Evolutionary conservation across 2,113 vertebrate species (phyloP), one percentile per base, ranked within the genome.

Genomic region (Syngnathus floridae): DNA sequence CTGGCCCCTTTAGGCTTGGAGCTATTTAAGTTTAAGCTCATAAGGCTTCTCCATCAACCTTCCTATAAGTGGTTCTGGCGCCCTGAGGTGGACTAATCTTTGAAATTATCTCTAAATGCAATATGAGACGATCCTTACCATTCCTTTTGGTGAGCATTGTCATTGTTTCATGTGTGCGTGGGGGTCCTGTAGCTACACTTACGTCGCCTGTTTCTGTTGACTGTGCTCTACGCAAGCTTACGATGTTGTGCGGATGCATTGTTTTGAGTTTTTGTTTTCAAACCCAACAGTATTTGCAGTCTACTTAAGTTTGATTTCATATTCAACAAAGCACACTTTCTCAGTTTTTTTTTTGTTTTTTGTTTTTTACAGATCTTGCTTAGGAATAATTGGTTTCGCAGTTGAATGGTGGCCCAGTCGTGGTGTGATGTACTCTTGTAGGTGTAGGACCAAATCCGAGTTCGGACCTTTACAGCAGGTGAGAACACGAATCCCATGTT

Each of bases 401-500:
- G 37, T 60, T 12, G 37, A 21, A 22, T 38, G n/a, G 5, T 22
- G 10, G 65, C 52, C 43, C 54, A 58, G 71, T 66, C 41, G 62
- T 71, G 40, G 49, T 52, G 48, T 26, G 37, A 49, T 13, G 7
- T 6, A 19, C 36, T 40, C 65, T 62, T 11, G 43, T 65, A 56
- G 54, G 70, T 66, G 52, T 48, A 69, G 62, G 78, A 73, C 38
- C 19, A 63, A 77, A 75, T 69, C 66, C 70, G 51, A 62, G 65
- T 76, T 79, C 67, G 14, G 72, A 79, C 75, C 56, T 74, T 76
- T 62, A 43, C 41, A 65, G 67, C 55, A 87, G 77, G 80, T 75
- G 81, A 81, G 76, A 84, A 82, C 76, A 67, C 56, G 60, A 38
- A 49, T 67, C 74, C 79, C 31, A 65, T 55, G 74, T 81, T 70